These are phyloP conservation scores for Melanchra persicariae DNA, from an alignment of 2,888 invertebrate species.

Conservation along the genomic window DNA sequence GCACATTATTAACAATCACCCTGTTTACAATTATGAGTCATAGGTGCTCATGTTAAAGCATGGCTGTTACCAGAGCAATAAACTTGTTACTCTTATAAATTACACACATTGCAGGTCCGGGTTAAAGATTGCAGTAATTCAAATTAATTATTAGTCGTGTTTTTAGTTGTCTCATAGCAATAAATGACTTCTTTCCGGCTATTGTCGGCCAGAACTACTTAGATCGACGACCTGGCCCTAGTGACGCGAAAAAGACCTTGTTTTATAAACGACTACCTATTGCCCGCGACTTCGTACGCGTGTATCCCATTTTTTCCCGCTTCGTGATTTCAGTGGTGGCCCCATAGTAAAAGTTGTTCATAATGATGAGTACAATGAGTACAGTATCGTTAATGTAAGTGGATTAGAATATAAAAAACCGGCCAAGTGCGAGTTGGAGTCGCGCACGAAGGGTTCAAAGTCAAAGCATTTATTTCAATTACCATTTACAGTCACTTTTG, in stretches of 20 bases:
- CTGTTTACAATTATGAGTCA: not conserved
- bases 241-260: not conserved
- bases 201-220: slow-evolving; percentile 13
- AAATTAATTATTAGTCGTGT: slow-evolving; percentile 1
- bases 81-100: slow-evolving; percentile 6
- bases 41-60: not conserved
- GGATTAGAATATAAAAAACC: no score
- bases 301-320: no score
- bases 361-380: no score
- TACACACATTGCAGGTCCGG: not conserved
- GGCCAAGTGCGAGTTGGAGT: no score
- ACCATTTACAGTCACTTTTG: no score
- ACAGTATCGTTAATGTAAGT: no score
- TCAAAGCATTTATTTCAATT: no score
- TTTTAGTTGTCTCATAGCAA: slow-evolving; percentile 1
- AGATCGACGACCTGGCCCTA: not conserved
- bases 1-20: no score
- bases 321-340: no score
- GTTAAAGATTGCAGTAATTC: slow-evolving; percentile 3
- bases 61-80: not conserved
- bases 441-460: no score
- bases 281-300: no score
- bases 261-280: not conserved
- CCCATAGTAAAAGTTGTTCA: no score
- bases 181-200: slow-evolving; percentile 6